Evolutionary conservation across 2,797 vertebrate genomes (phyloP), one percentile per base, ranked within the genome.

Genomic region (Paedocypris micromegethes): DNA sequence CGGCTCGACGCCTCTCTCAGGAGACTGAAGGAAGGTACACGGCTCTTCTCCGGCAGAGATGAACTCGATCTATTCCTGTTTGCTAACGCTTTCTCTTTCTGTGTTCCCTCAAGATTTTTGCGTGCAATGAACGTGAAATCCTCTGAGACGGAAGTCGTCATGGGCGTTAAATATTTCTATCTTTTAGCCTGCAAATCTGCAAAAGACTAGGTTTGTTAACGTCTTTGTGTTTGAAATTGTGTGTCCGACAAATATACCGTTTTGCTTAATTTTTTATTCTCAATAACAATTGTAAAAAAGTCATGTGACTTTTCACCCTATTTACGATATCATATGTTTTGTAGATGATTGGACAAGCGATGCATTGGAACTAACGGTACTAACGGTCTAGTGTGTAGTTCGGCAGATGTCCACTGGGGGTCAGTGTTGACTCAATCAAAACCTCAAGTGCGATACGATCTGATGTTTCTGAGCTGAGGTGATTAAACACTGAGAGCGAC

Each of bases 101-200:
- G 23, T 23, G 23, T 23, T 23, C 23, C 7, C 9, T 72, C 23
- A 71, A 90, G 88, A 77, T 66, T 89, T 64, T 75, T 89, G 80
- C 72, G 77, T 7, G 52, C 78, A 3, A 89, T 89, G 86, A 75
- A 64, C 45, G 85, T 84, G 75, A 78, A 75, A 54, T 88, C 86
- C 63, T 51, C 63, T 40, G 86, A 87, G 2, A 81, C 86, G 0
- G 81, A 87, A 72, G 83, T 89, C 47, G 56, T 5, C 47, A 71
- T 88, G 72, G 66, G 52, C 41, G 79, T 89, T n/a, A 84, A 66
- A 61, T 87, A 88, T 79, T 87, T 68, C 69, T 88, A 75, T 74
- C 39, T 88, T 23, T 49, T 88, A 38, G 84, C 84, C 61, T 75
- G 73, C 70, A 90, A 88, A 75, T 80, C 85, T 52, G 54, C 68